A percentile compares a stretch with the other conserved stretches of the same genome.
Evolutionary conservation across 2,888 invertebrate genomes (phyloP).

Genomic region (Griposia aprilina): DNA sequence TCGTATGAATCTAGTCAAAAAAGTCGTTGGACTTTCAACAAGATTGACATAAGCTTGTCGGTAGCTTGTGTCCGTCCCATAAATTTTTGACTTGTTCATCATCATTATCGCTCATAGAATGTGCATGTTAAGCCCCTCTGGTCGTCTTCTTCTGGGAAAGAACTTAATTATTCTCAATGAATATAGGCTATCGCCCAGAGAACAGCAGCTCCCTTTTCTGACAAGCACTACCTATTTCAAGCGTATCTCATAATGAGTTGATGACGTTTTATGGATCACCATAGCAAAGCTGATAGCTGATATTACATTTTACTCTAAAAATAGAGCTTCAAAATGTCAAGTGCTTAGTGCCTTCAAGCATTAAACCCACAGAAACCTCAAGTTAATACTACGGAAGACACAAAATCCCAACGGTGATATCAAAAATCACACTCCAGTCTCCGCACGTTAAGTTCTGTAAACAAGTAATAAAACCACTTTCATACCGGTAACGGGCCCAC

Average conservation of each 20-base stretch:
- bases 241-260: neutral
- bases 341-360: neutral
- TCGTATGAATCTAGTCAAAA: neutral
- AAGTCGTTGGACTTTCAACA: too few relatives aligned
- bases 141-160: neutral
- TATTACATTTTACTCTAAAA: neutral
- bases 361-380: neutral
- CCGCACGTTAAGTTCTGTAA: conserved; percentile 27
- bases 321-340: neutral
- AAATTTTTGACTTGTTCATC: neutral
- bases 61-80: too few relatives aligned
- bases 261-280: neutral
- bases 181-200: neutral
- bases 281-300: neutral
- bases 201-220: neutral
- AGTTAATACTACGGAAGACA: neutral
- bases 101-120: neutral
- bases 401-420: conserved; percentile 20
- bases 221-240: neutral
- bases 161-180: neutral
- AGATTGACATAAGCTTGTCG: neutral
- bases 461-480: conserved; percentile 60
- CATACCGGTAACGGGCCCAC: conserved; percentile 57
- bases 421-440: conserved; percentile 20
- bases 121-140: neutral